Evolutionary conservation across 2,888 invertebrate genomes (phyloP), one percentile per base, ranked within the genome.

Genomic region (Glomeris marginata): DNA sequence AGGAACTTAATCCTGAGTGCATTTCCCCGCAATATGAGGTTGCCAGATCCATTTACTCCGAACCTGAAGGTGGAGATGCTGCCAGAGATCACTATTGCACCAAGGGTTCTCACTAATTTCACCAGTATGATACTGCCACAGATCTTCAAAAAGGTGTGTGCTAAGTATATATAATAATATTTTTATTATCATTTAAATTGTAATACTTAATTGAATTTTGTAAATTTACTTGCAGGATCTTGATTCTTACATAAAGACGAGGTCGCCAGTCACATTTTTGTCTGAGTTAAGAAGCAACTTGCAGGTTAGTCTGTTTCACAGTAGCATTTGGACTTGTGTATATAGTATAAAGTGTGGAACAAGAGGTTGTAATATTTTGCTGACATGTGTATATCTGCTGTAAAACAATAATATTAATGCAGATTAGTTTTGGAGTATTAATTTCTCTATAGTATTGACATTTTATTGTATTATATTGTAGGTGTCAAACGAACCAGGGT

Each of bases 41-140:
- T 98, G 43, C 98, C 98, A 0, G 98, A 99, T 72, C 98, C 98
- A 0, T 97, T 98, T 70, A 95, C 95, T 34, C 92, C 94, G 1
- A 95, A 95, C 64, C 71, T 98, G 54, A 95, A 95, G 65, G 84
- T 91, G 45, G 92, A 92, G 63, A 77, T 91, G 74, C 69, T 94
- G 33, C 77, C 84, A 15, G 92, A 94, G 65, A 94, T 92, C 50
- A 75, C 81, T 6, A 77, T 81, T 58, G 82, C 88, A 0, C 95
- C 95, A 1, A 77, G 92, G 52, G 87, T 94, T 8, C 76, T 87
- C 38, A 83, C 88, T 41, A 91, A 90, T 66, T 87, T 88, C 62
- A 77, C 83, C 1, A 77, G 80, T 4, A 79, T 86, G 67, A 90
- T 95, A 54, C 86, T 90, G 51, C 84, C 90, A 8, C 70, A 78